Conservation (phyloP, 2,113 vertebrate genomes). For the Chamaetylas fuelleborni region DNA sequence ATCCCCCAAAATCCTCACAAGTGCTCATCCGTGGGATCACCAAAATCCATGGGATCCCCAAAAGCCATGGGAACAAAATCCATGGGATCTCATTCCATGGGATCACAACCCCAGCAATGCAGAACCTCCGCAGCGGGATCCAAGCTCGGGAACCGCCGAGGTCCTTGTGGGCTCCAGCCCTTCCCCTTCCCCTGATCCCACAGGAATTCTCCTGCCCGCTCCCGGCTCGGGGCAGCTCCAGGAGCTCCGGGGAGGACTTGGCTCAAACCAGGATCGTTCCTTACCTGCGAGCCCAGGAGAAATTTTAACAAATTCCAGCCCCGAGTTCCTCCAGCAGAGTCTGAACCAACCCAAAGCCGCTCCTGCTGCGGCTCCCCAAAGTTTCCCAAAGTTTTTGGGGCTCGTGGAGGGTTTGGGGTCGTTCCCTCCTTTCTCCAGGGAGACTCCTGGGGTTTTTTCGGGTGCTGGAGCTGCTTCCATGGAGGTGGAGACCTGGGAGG, state of each 20-base stretch:
- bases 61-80: too few species aligned
- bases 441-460: too few species aligned
- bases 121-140: fast-evolving
- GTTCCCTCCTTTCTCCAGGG: neutral
- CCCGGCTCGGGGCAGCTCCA: neutral
- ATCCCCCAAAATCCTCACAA: too few species aligned
- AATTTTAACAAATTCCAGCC: neutral
- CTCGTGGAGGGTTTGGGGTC: neutral
- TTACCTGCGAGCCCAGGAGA: neutral
- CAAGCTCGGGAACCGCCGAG: fast-evolving
- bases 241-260: neutral
- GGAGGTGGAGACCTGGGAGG: neutral
- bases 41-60: too few species aligned
- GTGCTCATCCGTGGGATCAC: too few species aligned
- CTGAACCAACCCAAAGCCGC: neutral
- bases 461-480: neutral
- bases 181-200: fast-evolving
- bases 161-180: neutral
- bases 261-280: neutral
- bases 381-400: neutral
- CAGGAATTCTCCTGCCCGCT: neutral
- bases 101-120: too few species aligned
- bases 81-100: too few species aligned
- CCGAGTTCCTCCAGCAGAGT: neutral
- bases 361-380: neutral